Percentiles rank a stretch among this genome's conserved stretches.
phyloP scores from a whole-genome alignment of 1,140 invertebrate genomes.

The Drosophila albomicans region DNA sequence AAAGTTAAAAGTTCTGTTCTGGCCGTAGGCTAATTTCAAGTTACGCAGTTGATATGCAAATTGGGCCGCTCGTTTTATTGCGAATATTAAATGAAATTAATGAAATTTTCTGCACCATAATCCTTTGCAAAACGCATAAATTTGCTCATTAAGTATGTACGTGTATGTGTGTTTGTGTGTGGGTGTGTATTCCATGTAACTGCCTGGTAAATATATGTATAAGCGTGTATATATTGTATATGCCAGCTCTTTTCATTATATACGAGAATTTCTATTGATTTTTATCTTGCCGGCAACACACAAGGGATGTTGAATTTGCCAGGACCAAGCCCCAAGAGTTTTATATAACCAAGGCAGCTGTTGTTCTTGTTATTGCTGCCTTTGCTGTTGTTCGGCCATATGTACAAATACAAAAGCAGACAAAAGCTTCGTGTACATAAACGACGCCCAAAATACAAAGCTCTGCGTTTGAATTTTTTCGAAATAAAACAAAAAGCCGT shows the following conservation, averaged over 20 bases:
- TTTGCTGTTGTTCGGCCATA: not conserved
- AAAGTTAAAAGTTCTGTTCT: constrained; percentile 46
- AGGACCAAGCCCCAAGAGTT: constrained; percentile 38
- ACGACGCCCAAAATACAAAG: constrained; percentile 62
- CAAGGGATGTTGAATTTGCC: constrained; percentile 67
- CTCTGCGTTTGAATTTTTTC: constrained; percentile 63
- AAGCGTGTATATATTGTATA: constrained; percentile 25
- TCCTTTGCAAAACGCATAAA: constrained; percentile 83
- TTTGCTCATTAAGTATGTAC: constrained; percentile 72
- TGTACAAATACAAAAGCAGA: constrained; percentile 7
- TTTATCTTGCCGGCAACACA: constrained; percentile 71
- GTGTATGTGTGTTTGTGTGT: constrained; percentile 34
- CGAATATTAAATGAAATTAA: constrained; percentile 83
- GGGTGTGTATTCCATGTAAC: constrained; percentile 56
- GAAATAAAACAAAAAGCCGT: constrained; percentile 34
- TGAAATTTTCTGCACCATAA: constrained; percentile 82
- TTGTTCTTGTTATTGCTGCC: constrained; percentile 7
- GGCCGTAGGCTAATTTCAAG: constrained; percentile 16
- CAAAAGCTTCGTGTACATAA: constrained; percentile 65
- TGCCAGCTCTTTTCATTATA: constrained; percentile 37
- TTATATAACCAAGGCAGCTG: constrained; percentile 40
- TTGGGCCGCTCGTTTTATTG: constrained; percentile 73
- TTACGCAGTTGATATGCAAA: constrained; percentile 65
- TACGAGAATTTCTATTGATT: constrained; percentile 66
- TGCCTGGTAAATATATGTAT: constrained; percentile 10